A percentile compares a stretch with the other conserved stretches of the same genome.
These are phyloP conservation scores for Rhinella marina DNA, from an alignment of 2,797 vertebrate genomes.

Conservation along the genomic window DNA sequence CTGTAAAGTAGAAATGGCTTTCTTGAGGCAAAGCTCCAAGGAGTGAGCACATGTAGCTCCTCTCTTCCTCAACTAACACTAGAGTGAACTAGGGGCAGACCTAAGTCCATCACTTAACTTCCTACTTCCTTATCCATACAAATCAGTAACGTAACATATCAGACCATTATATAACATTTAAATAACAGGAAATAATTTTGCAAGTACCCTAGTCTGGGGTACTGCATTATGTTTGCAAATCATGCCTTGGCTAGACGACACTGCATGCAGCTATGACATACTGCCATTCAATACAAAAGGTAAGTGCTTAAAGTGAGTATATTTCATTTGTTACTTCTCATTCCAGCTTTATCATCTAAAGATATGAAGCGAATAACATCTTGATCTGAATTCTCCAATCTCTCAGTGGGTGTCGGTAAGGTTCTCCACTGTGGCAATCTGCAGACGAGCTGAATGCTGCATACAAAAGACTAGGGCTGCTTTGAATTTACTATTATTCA, in stretches of 20 bases:
- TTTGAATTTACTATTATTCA: conserved; percentile 51
- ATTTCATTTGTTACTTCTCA: conserved; percentile 20
- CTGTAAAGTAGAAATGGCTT: no score
- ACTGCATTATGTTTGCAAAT: neutral
- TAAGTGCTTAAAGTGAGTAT: neutral
- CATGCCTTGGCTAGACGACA: neutral
- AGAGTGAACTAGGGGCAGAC: no score
- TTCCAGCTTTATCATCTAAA: conserved; percentile 41
- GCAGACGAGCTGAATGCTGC: conserved; percentile 20
- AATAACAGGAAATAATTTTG: no score
- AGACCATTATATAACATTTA: no score
- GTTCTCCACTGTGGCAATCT: conserved; percentile 36
- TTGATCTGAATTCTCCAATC: conserved; percentile 54
- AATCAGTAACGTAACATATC: no score
- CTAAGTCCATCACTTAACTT: no score
- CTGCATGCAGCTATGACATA: neutral
- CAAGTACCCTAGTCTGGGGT: no score
- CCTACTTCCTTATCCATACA: no score
- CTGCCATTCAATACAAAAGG: neutral
- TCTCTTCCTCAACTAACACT: no score
- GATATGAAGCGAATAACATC: conserved; percentile 50
- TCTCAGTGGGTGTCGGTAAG: conserved; percentile 41
- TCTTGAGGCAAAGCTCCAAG: no score
- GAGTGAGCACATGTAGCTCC: no score
- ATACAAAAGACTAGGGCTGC: conserved; percentile 39